phyloP scores from a whole-genome alignment of 2,888 invertebrate species.

The Nezara viridula region DNA sequence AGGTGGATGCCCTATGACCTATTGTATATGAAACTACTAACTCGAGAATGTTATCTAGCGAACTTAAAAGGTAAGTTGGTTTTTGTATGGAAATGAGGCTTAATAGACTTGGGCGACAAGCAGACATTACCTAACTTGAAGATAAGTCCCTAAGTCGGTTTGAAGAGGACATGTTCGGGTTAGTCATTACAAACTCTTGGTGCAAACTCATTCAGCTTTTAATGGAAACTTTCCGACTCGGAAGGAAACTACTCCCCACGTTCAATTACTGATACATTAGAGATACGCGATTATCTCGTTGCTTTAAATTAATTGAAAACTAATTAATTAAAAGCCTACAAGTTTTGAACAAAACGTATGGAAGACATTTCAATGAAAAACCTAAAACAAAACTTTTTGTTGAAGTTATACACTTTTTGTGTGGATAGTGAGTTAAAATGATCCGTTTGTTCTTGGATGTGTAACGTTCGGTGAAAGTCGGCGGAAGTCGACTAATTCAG shows the following conservation, averaged over 20 bases:
- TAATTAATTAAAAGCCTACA: too few relatives aligned
- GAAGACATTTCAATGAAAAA: too few relatives aligned
- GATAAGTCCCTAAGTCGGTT: background rate
- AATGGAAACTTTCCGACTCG: background rate
- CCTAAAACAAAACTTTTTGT: too few relatives aligned
- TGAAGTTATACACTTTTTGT: too few relatives aligned
- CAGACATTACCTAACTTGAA: background rate
- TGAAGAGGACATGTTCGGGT: background rate
- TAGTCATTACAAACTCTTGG: conserved; percentile 5
- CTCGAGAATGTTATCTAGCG: too few relatives aligned
- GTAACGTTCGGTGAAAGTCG: too few relatives aligned
- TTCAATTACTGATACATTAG: background rate
- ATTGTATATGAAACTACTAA: too few relatives aligned
- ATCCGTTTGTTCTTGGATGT: too few relatives aligned
- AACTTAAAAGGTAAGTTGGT: too few relatives aligned
- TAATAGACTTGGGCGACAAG: background rate
- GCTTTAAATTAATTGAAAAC: background rate
- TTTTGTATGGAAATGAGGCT: background rate
- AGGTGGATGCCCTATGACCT: too few relatives aligned
- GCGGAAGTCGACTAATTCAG: too few relatives aligned
- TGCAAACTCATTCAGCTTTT: background rate
- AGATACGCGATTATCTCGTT: background rate
- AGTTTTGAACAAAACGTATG: background rate
- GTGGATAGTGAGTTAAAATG: too few relatives aligned
- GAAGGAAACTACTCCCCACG: background rate